Base-by-base conservation (phyloP, 1,140 invertebrate species). In the Caenorhabditis tropicalis region DNA sequence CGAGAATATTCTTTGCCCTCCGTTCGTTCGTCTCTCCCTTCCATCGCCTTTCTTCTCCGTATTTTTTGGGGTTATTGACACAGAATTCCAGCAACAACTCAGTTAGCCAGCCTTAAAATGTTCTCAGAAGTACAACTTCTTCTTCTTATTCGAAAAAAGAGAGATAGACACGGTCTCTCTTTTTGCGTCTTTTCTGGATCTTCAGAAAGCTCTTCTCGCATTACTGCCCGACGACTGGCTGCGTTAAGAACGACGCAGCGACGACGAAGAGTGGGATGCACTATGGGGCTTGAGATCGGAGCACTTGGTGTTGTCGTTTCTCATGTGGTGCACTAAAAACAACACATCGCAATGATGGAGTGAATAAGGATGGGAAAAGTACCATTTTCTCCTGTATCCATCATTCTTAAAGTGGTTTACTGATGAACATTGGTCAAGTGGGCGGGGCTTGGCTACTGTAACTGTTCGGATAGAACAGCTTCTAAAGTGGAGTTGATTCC, bases 251-350 rank as follows among this genome's bases (percentile, higher is more conserved):
- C 24, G 24, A 29, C 53, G 15, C 5, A n/a, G 21, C 16, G 49
- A 51, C 15, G n/a, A 21, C 49, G 49, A 51, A 16, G 65, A 74
- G 65, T 74, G n/a, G 36, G n/a, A 46, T 74, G 58, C 58, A 36
- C 31, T 65, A n/a, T 65, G 65, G 36, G 65, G 36, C 65, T 46
- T 74, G 36, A 74, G 65, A 74, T 74, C 65, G 65, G 65, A 74
- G 65, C 65, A 74, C 65, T 74, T 74, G 36, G 65, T 74, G 65
- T 74, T 74, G 65, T 74, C 36, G 65, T 74, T 74, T 74, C 65
- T 46, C 65, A 21, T 74, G n/a, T 21, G 65, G 27, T 74, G 65
- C 36, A 74, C 65, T 74, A 74, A 43, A 74, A 74, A 74, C 65
- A 74, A 74, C 36, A 27, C 36, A 74, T 43, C 36, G n/a, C 33